Base-by-base conservation (phyloP, 2,113 vertebrate genomes). In the Hoplias malabaricus region DNA sequence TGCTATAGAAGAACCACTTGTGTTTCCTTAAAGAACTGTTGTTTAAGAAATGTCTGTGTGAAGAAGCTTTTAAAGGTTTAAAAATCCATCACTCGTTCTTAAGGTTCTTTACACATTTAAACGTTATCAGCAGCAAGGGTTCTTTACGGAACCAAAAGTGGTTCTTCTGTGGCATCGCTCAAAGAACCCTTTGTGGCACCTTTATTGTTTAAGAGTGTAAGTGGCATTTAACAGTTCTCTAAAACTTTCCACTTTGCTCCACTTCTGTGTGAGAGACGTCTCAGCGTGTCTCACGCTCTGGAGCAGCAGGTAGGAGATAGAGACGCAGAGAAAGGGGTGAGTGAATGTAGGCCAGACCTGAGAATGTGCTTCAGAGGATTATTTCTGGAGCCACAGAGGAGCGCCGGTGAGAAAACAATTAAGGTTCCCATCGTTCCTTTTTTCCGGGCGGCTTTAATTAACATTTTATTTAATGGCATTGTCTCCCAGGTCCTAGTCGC, bases 371-470 rank as follows among this genome's bases (percentile, higher is more conserved):
- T 83, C 62, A 3, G 59, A 78, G 69, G 83, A 84, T 85, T 85
- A 85, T 86, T 88, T 88, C 83, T 79, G 77, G 80, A 85, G 81
- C 84, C 89, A 86, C 86, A 82, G 89, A 93, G 91, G 93, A 91
- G 91, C 84, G 83, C 87, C 91, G 88, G 89, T 87, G 91, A 67
- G 86, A 92, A 94, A 96, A 95, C 94, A 95, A 95, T 96, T 96
- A 94, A 91, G 91, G 90, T 91, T 83, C 76, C 79, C n/a, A 54
- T 48, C 29, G 8, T 92, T 93, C 76, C 94, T 40, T 83, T 81
- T 83, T 92, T 93, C 79, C 94, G 93, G 93, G 93, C 93, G 90
- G 92, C 92, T 93, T 95, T 96, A 95, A 96, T 95, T 96, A 95
- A 95, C 94, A 95, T 84, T 94, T 95, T 94, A 93, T 92, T 94